Base-by-base conservation (phyloP, 2,888 invertebrate genomes). In the Tanytarsus gracilentus region DNA sequence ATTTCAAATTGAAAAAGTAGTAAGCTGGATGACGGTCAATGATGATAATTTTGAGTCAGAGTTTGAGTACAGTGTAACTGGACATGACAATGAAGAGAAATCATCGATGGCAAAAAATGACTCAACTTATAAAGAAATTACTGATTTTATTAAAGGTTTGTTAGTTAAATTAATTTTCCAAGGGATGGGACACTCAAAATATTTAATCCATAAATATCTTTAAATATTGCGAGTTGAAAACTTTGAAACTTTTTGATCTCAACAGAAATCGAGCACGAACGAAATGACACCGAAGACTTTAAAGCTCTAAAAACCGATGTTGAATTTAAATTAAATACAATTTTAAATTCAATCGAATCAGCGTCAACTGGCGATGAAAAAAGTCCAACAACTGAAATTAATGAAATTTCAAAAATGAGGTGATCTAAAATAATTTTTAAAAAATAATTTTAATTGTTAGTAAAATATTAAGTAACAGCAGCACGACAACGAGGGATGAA, bases 21-120 rank as follows among this genome's bases (percentile, higher is more conserved):
- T 74, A 58, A 72, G 71, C 61, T 74, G 74, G 74, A 74, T 74
- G 72, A 72, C 75, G 7, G 68, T 71, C 64, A 70, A 74, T 61
- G 60, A 60, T 23, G 60, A 60, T 5, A 60, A 23, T 18, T 60
- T 60, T 23, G n/a, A n/a, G n/a, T 60, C 60, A 1, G 60, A 60
- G 8, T 44, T 36, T 33, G 60, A 60, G 18, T 60, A 25, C 36
- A 55, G 39, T 27, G 27, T 39, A 27, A 25, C 55, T n/a, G 36
- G 14, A 8, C 8, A 44, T 23, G 58, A 14, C 16, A 44, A 21
- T 14, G 18, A 44, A 18, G 44, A n/a, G 9, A 8, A 8, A 14
- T 9, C 16, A 21, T 44, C 2, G n/a, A n/a, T n/a, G n/a, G n/a
- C n/a, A n/a, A n/a, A n/a, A n/a, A n/a, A 60, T 52, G 69, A 70